Conservation (phyloP, 2,888 invertebrate genomes). For the Amiota communis region DNA sequence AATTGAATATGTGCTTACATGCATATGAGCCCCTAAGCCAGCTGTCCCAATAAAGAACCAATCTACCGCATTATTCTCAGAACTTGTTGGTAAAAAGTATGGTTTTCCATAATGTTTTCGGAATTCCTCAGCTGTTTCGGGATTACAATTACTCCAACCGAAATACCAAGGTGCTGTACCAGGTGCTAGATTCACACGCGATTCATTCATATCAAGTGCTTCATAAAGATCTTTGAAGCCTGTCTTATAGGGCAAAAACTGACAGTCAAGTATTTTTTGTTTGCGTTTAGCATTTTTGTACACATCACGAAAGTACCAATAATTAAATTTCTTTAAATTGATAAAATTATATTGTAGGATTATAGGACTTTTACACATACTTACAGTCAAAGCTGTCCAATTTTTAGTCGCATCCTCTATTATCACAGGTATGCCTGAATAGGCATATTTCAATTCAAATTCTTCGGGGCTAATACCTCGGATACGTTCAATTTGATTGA, state of each 20-base stretch:
- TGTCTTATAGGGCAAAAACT: conserved; percentile 95
- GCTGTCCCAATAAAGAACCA: conserved; percentile 99
- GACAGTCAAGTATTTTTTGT: conserved; percentile 80
- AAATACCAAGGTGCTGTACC: conserved; percentile 77
- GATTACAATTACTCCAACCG: conserved; percentile 95
- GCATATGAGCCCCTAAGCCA: conserved; percentile 95
- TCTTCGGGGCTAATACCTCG: conserved; percentile 78
- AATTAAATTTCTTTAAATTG: conserved; percentile 79
- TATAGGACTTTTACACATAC: neutral
- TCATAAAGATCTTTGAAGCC: conserved; percentile 85
- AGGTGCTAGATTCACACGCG: conserved; percentile 76
- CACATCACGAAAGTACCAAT: conserved; percentile 85
- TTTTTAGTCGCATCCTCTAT: conserved; percentile 85
- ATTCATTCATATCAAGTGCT: conserved; percentile 85
- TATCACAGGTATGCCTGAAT: conserved; percentile 86
- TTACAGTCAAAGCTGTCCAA: conserved; percentile 84
- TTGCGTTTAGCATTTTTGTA: conserved; percentile 78
- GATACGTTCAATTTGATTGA: conserved; percentile 79
- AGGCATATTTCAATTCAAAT: conserved; percentile 85
- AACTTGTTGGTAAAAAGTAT: conserved; percentile 89
- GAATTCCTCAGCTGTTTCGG: conserved; percentile 83
- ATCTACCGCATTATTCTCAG: conserved; percentile 92
- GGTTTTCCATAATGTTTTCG: conserved; percentile 86
- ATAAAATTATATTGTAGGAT: neutral
- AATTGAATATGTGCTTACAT: conserved; percentile 80